Base-by-base conservation (phyloP, 2,113 vertebrate genomes). In the Pseudolaguvia tuberculata region DNA sequence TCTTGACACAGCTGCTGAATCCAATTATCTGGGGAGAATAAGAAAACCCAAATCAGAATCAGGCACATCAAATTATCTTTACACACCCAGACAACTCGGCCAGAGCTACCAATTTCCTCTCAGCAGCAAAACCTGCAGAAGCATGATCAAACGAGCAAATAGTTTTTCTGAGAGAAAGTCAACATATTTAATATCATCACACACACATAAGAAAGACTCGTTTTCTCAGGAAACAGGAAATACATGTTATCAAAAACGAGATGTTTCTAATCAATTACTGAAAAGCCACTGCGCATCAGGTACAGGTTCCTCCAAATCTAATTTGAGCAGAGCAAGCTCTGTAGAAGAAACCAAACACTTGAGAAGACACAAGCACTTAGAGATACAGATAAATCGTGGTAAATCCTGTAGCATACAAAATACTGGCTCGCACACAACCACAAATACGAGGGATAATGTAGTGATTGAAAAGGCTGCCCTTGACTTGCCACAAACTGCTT, bases 1-100 rank as follows among this genome's bases (percentile, higher is more conserved):
- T 48, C 45, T 57, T 11, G 70, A 58, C 25, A 69, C 72, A 85
- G 81, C 78, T 80, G 65, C 71, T 45, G 50, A 57, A 81, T 61
- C 12, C 20, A 78, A 35, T 63, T 57, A 70, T 29, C 23, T 79
- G 70, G 29, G n/a, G 10, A 72, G 35, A 78, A 50, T 45, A 62
- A 76, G 76, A 68, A 78, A 21, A 68, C 72, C 53, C 39, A 68
- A 70, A 31, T n/a, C 68, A 45, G 31, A 63, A 45, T 42, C 31
- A 65, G 27, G 17, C 23, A 55, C 57, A 71, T 77, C 75, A 71
- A 47, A 55, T 62, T 55, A 45, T 63, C 47, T 59, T 63, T 45
- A 47, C 35, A 42, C 57, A 45, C 67, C 67, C 57, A 52, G 9
- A 29, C 66, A 77, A 53, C 57, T 47, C 17, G 55, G 62, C 58